Conservation (phyloP, 2,113 vertebrate species). For the Candoia aspera region DNA sequence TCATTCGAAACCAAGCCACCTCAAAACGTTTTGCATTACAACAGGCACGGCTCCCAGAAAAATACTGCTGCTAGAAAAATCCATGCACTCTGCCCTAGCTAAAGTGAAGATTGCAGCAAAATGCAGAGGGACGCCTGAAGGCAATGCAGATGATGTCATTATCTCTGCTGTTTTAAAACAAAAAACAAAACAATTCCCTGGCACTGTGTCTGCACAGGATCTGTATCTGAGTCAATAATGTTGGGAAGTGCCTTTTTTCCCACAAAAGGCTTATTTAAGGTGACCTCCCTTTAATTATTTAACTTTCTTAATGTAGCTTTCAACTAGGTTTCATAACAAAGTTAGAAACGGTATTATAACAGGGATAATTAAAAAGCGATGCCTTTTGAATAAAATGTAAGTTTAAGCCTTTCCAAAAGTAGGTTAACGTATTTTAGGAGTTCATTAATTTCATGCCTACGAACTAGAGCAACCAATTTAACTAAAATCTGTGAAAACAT, state of each 20-base stretch:
- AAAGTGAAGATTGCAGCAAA: not conserved
- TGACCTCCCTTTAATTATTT: not conserved
- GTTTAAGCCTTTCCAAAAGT: not conserved
- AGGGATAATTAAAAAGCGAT: not conserved
- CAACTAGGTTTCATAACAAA: not conserved
- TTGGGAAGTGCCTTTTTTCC: not conserved
- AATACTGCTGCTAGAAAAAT: not conserved
- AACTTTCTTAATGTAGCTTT: not conserved
- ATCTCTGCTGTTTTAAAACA: not conserved
- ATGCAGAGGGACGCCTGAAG: not conserved
- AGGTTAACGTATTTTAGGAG: not conserved
- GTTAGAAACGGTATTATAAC: not conserved
- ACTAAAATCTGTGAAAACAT: not conserved
- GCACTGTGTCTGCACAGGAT: not conserved
- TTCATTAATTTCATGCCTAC: not conserved
- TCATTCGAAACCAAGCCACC: not conserved
- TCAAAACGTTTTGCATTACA: not conserved
- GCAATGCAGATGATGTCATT: not conserved
- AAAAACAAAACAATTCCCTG: not conserved
- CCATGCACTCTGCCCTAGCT: not conserved
- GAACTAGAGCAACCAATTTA: not conserved
- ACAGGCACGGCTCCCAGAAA: not conserved
- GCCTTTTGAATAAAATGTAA: not conserved
- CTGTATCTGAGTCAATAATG: not conserved
- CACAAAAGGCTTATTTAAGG: not conserved